A percentile compares a stretch with the other conserved stretches of the same genome.
Evolutionary conservation across 1,140 invertebrate genomes (phyloP).

Genomic region (Dreissena polymorpha): DNA sequence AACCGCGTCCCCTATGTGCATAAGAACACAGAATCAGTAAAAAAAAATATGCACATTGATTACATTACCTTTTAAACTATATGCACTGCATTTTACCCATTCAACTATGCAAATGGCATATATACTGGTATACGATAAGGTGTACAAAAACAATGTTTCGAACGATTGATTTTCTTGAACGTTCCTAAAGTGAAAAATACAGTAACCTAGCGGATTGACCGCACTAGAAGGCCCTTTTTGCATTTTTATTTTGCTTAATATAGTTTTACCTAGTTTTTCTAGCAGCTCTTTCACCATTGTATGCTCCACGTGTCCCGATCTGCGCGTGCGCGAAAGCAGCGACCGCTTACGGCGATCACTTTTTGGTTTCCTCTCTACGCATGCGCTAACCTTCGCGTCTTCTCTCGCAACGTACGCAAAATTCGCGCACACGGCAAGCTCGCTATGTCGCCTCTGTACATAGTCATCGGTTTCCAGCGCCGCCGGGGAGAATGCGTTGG

Average conservation of each 20-base stretch:
- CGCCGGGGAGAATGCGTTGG: background rate
- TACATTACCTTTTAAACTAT: no score
- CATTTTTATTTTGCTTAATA: background rate
- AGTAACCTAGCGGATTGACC: no score
- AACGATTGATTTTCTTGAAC: no score
- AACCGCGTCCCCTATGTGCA: background rate
- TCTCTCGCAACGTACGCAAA: slow-evolving; percentile 1
- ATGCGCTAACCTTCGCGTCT: background rate
- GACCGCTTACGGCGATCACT: slow-evolving; percentile 10
- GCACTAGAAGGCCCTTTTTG: background rate
- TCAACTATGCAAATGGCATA: no score
- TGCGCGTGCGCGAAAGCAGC: slow-evolving; percentile 12
- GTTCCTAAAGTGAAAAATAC: no score
- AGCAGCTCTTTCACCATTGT: slow-evolving; percentile 27
- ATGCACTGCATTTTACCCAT: no score
- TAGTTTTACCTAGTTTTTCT: slow-evolving; percentile 24
- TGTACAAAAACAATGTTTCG: no score
- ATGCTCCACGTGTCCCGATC: slow-evolving; percentile 37
- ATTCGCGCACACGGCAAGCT: slow-evolving; percentile 34
- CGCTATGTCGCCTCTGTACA: background rate
- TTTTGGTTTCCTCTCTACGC: slow-evolving; percentile 1
- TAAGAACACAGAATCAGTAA: no score
- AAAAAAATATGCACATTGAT: no score
- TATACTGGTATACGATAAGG: no score
- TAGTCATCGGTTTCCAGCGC: slow-evolving; percentile 5